phyloP scores from a whole-genome alignment of 2,797 vertebrate genomes.

The Helicolenus hilgendorfi region DNA sequence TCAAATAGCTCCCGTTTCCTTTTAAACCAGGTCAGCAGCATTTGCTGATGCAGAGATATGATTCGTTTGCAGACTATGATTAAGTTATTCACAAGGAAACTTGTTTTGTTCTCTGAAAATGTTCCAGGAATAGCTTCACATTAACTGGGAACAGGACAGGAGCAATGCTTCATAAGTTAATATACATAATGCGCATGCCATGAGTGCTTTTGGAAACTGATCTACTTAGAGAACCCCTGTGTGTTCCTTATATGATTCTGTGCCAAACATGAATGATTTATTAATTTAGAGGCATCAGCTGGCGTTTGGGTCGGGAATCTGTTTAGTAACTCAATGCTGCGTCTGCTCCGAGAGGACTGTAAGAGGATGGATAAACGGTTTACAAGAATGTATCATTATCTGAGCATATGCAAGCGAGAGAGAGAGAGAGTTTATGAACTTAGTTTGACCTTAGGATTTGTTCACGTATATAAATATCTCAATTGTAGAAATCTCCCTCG shows the following conservation, averaged over 20 bases:
- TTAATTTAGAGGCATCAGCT: constrained; percentile 44
- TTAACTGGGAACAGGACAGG: not conserved
- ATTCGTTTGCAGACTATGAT: constrained; percentile 23
- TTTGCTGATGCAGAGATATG: not conserved
- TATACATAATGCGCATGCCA: constrained; percentile 4
- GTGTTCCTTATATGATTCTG: not conserved
- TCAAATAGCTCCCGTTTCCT: not conserved
- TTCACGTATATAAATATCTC: not conserved
- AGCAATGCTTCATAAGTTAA: constrained; percentile 1
- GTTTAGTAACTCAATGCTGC: not conserved
- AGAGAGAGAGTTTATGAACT: not conserved
- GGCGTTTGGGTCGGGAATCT: not conserved
- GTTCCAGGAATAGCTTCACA: not conserved
- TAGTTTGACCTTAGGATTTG: too few species aligned
- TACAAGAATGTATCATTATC: not conserved
- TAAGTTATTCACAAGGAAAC: constrained; percentile 6
- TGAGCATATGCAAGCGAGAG: not conserved
- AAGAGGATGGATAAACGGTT: not conserved
- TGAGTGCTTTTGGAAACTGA: constrained; percentile 14
- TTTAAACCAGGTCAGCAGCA: constrained; percentile 7
- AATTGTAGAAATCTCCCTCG: not conserved
- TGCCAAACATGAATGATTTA: constrained; percentile 28
- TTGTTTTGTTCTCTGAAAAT: not conserved
- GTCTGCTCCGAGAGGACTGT: not conserved
- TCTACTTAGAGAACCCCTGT: not conserved